phyloP scores from a whole-genome alignment of 1,140 invertebrate species.

The Drosophila arawakana region DNA sequence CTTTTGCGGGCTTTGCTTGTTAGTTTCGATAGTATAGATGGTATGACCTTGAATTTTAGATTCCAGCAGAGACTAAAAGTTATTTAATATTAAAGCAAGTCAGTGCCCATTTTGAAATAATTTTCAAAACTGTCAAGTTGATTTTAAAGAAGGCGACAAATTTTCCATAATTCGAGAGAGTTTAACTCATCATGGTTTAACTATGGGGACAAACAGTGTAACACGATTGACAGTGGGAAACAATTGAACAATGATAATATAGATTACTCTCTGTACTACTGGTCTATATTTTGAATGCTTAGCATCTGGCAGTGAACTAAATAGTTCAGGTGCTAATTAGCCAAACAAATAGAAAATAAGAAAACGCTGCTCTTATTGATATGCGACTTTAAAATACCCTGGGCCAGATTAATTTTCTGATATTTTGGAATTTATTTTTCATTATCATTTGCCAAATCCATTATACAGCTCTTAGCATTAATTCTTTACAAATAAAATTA shows the following conservation, averaged over 20 bases:
- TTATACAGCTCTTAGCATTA: no score
- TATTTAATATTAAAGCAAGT: slow-evolving; percentile 1
- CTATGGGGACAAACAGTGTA: background rate
- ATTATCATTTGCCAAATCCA: no score
- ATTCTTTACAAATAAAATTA: no score
- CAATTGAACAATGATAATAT: background rate
- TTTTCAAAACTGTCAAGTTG: background rate
- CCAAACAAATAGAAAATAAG: background rate
- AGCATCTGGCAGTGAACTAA: background rate
- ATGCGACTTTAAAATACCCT: no score
- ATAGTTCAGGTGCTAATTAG: background rate
- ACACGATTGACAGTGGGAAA: background rate
- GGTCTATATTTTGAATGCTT: background rate
- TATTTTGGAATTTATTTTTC: no score
- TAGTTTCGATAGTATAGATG: slow-evolving; percentile 19
- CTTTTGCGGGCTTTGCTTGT: slow-evolving; percentile 22
- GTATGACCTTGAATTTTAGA: background rate
- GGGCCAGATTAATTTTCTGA: no score
- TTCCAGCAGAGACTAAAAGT: background rate
- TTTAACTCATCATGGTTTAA: no score
- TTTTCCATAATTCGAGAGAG: no score
- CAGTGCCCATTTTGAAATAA: background rate
- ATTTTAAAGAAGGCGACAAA: no score
- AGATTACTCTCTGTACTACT: background rate
- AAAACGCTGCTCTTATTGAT: no score